Percentiles rank a stretch among this genome's conserved stretches.
These are phyloP conservation scores for Squalus acanthias DNA, from an alignment of 2,797 vertebrate genomes.

Conservation along the genomic window DNA sequence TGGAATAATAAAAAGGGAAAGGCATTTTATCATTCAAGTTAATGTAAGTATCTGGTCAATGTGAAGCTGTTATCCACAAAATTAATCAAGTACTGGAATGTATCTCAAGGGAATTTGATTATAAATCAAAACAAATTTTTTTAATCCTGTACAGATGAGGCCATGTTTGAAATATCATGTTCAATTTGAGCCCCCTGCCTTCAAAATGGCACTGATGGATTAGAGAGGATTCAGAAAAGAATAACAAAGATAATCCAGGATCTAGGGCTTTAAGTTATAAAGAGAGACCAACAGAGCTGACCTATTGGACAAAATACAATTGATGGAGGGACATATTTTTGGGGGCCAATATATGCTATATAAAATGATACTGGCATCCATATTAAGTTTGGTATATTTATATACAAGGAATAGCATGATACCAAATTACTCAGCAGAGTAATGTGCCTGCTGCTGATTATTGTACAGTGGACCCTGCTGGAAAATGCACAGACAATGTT, in stretches of 20 bases:
- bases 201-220: neutral
- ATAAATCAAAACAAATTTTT: constrained; percentile 24
- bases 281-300: neutral
- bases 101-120: constrained; percentile 3
- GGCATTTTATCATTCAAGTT: neutral
- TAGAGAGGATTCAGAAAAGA: neutral
- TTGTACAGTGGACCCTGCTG: too few relatives aligned
- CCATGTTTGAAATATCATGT: neutral
- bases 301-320: neutral
- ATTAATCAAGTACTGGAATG: neutral
- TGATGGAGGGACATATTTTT: neutral
- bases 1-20: neutral
- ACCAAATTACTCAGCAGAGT: neutral
- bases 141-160: neutral
- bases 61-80: neutral
- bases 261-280: neutral
- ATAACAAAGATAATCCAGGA: neutral
- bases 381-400: neutral
- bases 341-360: neutral
- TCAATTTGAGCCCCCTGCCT: neutral
- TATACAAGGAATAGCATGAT: neutral
- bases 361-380: neutral
- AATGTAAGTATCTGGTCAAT: constrained; percentile 26
- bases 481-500: too few relatives aligned
- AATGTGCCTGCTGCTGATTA: too few relatives aligned